Percentiles rank a stretch among this genome's conserved stretches.
Evolutionary conservation across 2,113 vertebrate genomes (phyloP).

Genomic region (Perognathus longimembris): DNA sequence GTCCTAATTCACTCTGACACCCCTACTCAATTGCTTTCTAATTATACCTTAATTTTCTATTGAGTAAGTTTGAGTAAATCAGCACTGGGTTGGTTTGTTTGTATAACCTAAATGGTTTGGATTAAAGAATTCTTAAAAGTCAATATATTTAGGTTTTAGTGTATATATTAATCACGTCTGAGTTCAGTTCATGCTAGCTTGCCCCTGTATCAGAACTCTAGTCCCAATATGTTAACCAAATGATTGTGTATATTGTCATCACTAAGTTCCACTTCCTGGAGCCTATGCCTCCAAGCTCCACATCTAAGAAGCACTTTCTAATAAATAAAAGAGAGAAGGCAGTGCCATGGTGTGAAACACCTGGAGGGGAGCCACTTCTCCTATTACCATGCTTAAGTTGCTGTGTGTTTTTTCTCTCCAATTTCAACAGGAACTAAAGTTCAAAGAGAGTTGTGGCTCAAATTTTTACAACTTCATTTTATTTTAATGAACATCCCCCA

Average conservation of each 20-base stretch:
- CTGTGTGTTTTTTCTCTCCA: slow-evolving; percentile 4
- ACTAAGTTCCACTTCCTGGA: not conserved
- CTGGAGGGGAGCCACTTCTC: not conserved
- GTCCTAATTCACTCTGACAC: not conserved
- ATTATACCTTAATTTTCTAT: not conserved
- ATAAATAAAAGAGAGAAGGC: not conserved
- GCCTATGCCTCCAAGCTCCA: not conserved
- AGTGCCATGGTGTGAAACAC: not conserved
- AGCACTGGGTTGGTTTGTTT: not conserved
- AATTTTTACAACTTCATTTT: slow-evolving; percentile 56
- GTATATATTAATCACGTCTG: not conserved
- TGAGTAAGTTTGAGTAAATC: not conserved
- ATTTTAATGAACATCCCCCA: slow-evolving; percentile 45
- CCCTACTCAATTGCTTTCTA: not conserved
- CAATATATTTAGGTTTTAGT: not conserved
- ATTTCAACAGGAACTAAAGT: slow-evolving; percentile 66
- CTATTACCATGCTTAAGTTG: not conserved
- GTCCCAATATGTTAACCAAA: not conserved
- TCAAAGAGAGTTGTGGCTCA: slow-evolving; percentile 55
- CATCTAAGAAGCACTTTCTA: not conserved
- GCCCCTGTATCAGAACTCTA: not conserved
- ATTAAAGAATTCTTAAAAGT: not conserved
- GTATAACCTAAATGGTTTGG: slow-evolving; percentile 16
- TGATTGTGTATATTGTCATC: not conserved
- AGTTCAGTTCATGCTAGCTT: not conserved